A percentile compares a stretch with the other conserved stretches of the same genome.
These are phyloP conservation scores for Poecilia wingei DNA, from an alignment of 2,797 vertebrate species.

Conservation along the genomic window DNA sequence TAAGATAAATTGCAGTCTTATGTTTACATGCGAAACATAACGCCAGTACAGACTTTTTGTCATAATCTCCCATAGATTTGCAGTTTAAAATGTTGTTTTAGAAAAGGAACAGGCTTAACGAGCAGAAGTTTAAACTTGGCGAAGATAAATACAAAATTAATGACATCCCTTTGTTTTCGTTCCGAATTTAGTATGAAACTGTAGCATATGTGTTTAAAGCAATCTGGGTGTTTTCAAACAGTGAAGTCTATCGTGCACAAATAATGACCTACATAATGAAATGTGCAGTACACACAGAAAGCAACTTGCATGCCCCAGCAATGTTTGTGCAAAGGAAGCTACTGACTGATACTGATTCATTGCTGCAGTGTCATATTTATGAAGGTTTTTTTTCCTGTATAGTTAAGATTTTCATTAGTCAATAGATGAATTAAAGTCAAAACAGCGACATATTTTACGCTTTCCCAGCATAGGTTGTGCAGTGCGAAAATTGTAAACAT, in stretches of 20 bases:
- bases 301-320: not conserved
- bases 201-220: conserved; percentile 35
- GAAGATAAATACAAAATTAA: conserved; percentile 51
- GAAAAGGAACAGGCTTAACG: conserved; percentile 38
- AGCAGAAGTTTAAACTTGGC: conserved; percentile 39
- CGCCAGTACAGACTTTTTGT: not conserved
- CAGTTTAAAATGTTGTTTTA: conserved; percentile 30
- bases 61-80: conserved; percentile 18
- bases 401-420: not conserved
- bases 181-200: conserved; percentile 42
- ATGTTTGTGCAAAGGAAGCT: conserved; percentile 5
- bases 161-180: conserved; percentile 45
- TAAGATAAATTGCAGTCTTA: conserved; percentile 3
- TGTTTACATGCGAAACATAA: conserved; percentile 10
- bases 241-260: conserved; percentile 31
- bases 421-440: not conserved
- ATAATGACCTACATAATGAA: conserved; percentile 26
- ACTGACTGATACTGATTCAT: not conserved
- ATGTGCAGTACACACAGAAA: not conserved
- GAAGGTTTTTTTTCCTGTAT: not conserved
- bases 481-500: not conserved
- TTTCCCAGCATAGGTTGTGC: not conserved
- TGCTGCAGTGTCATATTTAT: conserved; percentile 26
- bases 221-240: conserved; percentile 22
- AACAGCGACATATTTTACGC: not conserved